These are phyloP conservation scores for Xiphorhynchus elegans DNA, from an alignment of 2,113 vertebrate species.

Conservation along the genomic window DNA sequence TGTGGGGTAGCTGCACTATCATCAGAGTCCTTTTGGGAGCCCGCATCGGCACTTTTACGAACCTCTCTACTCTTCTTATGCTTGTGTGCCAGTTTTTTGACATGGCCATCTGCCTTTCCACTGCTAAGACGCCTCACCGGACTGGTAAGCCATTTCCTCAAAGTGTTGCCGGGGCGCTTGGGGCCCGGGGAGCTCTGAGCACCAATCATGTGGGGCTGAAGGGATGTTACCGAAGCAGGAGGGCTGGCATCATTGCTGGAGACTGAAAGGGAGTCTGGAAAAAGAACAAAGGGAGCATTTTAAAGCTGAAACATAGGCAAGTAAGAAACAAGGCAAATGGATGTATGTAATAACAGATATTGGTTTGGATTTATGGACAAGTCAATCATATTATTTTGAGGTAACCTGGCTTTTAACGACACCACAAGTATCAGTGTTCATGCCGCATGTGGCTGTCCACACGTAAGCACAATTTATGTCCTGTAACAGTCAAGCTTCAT, in stretches of 20 bases:
- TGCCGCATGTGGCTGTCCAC: rapidly evolving
- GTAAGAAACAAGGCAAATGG: neutral
- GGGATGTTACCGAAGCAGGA: conserved; percentile 89
- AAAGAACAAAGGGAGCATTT: neutral
- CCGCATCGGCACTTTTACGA: conserved; percentile 89
- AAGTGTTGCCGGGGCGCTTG: conserved; percentile 95
- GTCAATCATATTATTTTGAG: neutral
- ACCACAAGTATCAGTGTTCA: neutral
- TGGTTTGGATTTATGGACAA: neutral
- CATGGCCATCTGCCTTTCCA: conserved; percentile 94
- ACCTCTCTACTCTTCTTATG: conserved; percentile 96
- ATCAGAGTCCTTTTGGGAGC: conserved; percentile 95
- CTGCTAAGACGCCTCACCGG: conserved; percentile 96
- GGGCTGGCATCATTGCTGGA: conserved; percentile 93
- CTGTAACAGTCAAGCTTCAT: neutral
- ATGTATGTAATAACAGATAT: rapidly evolving
- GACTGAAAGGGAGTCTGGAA: conserved; percentile 90
- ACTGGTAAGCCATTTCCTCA: conserved; percentile 98
- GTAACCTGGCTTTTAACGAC: neutral
- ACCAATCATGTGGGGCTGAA: conserved; percentile 91
- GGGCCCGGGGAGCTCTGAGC: conserved; percentile 94
- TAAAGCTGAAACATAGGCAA: neutral
- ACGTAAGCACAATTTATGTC: neutral
- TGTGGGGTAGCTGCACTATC: conserved; percentile 96
- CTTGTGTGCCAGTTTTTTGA: conserved; percentile 96